phyloP scores from a whole-genome alignment of 2,113 vertebrate genomes.

The Dendrocopos noguchii region DNA sequence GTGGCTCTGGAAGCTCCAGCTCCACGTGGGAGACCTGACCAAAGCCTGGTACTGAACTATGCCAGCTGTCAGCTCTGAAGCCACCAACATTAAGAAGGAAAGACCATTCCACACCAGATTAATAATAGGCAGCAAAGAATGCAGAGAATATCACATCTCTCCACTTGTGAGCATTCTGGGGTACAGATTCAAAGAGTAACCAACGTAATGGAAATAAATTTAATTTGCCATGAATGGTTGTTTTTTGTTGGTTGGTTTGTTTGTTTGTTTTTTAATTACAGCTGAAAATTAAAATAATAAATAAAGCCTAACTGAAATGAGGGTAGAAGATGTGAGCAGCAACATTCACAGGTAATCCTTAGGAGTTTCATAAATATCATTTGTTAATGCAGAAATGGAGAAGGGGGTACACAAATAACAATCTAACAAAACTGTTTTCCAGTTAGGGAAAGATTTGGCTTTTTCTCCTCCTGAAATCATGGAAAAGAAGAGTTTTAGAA shows the following conservation, averaged over 20 bases:
- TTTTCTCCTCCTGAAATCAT: neutral
- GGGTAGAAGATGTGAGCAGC: neutral
- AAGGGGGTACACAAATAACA: neutral
- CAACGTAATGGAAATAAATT: neutral
- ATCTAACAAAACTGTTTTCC: neutral
- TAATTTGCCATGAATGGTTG: neutral
- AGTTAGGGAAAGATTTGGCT: neutral
- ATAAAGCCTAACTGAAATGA: neutral
- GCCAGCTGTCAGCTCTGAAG: neutral
- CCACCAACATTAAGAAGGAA: accelerated
- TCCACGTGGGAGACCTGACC: neutral
- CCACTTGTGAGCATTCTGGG: neutral
- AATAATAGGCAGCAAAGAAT: neutral
- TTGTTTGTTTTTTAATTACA: neutral
- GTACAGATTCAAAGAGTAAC: neutral
- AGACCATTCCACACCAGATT: neutral
- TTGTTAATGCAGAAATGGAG: neutral
- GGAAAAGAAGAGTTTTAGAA: neutral
- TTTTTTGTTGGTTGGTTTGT: neutral
- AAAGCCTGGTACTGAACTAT: neutral
- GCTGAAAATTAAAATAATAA: neutral
- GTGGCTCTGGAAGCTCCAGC: accelerated
- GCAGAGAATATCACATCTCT: accelerated
- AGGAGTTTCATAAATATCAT: neutral
- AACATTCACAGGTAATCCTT: neutral